These are phyloP conservation scores for Oligia strigilis DNA, from an alignment of 2,888 invertebrate genomes.

Conservation along the genomic window DNA sequence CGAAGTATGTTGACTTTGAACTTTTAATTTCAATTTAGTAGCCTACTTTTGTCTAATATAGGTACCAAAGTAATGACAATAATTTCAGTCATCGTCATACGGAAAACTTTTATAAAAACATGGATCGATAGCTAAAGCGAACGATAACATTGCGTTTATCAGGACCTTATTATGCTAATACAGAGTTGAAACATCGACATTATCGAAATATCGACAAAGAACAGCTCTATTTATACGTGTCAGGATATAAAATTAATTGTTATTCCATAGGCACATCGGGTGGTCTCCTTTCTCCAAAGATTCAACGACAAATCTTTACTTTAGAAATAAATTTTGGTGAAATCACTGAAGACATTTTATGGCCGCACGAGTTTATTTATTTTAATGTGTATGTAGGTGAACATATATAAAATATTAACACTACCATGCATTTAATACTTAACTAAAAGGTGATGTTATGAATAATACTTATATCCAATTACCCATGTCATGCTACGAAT, in stretches of 20 bases:
- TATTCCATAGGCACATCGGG: conserved; percentile 77
- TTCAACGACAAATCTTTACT: conserved; percentile 70
- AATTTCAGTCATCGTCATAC: not conserved
- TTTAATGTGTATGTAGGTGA: conserved; percentile 21
- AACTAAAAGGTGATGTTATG: not conserved
- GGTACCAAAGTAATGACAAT: not conserved
- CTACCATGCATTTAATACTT: not conserved
- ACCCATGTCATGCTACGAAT: not conserved
- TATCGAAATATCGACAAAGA: conserved; percentile 10
- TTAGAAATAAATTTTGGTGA: conserved; percentile 61
- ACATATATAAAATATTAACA: not conserved
- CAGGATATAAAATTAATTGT: conserved; percentile 84
- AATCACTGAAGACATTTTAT: conserved; percentile 50
- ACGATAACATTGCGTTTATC: conserved; percentile 56
- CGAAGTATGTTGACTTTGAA: not conserved
- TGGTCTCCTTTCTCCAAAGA: conserved; percentile 85
- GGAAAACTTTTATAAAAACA: conserved; percentile 36
- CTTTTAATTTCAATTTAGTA: not conserved
- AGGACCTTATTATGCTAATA: conserved; percentile 22
- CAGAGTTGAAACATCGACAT: conserved; percentile 40
- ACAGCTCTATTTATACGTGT: conserved; percentile 65
- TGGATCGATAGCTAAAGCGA: conserved; percentile 46
- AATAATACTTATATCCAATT: not conserved
- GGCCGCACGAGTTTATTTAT: conserved; percentile 27
- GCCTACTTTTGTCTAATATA: not conserved